Evolutionary conservation across 2,113 vertebrate species (phyloP), one percentile per base, ranked within the genome.

Genomic region (Calypte anna): DNA sequence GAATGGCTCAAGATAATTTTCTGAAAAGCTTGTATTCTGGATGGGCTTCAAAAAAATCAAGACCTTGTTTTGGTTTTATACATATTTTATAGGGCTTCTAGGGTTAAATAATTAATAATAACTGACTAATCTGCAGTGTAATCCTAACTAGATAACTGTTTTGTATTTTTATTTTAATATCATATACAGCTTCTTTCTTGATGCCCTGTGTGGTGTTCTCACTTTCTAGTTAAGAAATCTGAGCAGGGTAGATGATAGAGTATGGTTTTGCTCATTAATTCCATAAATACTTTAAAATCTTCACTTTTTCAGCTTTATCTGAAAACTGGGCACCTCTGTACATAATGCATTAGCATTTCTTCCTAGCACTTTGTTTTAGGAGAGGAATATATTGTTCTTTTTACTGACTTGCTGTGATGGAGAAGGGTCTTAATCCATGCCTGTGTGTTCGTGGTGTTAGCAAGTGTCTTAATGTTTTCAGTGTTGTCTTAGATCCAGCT

Each of bases 101-200:
- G 24, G 18, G 5, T 79, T 85, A 78, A 93, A 70, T 78, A 74
- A 68, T 66, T 84, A 64, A 67, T 63, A 66, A 36, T 12, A 5
- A 3, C 36, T 84, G 64, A 17, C 14, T 82, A 24, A 4, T 58
- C n/a, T 16, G 12, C 22, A 51, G 8, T 64, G 16, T 73, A 82
- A 76, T 86, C 19, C 13, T 36, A 30, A 88, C 7, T 50, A 64
- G 8, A 7, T 90, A 4, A 43, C 18, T 82, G 54, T 51, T 96
- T 85, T 88, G n/a, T 14, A 63, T 85, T 90, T 90, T 93, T 85
- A 80, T 73, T 91, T 90, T 73, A 91, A 38, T 94, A 58, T 38
- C 27, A 28, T 66, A 9, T 59, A 62, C 38, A 67, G 1, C 28
- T 86, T 82, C 36, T 33, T 82, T 73, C 59, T 88, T 90, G 33